Percentiles rank a stretch among this genome's conserved stretches.
phyloP scores from a whole-genome alignment of 2,113 vertebrate genomes.

The Laterallus jamaicensis region DNA sequence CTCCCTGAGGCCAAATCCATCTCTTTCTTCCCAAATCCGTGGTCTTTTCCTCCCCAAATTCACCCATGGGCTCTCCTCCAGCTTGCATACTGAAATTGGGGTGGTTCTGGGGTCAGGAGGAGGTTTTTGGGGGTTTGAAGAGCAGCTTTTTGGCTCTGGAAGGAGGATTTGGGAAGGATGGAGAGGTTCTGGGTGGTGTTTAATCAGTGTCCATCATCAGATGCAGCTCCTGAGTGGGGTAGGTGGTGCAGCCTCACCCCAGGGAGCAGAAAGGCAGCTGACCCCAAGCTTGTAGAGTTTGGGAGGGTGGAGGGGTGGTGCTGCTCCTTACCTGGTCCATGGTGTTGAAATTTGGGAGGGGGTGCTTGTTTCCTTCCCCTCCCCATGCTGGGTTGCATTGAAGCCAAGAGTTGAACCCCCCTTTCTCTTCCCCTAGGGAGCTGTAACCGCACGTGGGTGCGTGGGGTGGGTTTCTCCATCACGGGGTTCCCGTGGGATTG shows the following conservation, averaged over 20 bases:
- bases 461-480: background rate
- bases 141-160: background rate
- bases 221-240: background rate
- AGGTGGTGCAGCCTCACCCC: fast-evolving
- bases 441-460: background rate
- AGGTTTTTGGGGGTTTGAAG: too few species aligned
- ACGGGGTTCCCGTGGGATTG: background rate
- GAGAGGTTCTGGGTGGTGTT: background rate
- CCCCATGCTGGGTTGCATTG: background rate
- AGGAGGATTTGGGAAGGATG: background rate
- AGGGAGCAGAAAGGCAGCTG: background rate
- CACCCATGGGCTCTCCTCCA: background rate
- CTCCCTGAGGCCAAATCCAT: background rate
- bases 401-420: background rate
- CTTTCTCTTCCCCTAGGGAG: background rate
- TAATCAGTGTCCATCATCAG: too few species aligned
- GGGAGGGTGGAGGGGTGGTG: background rate
- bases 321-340: background rate
- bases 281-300: fast-evolving
- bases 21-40: background rate
- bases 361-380: too few species aligned
- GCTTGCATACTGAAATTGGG: fast-evolving
- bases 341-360: fast-evolving
- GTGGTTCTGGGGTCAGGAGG: background rate
- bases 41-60: background rate